Conservation (phyloP, 2,797 vertebrate genomes). For the Hippocampus kuda region DNA sequence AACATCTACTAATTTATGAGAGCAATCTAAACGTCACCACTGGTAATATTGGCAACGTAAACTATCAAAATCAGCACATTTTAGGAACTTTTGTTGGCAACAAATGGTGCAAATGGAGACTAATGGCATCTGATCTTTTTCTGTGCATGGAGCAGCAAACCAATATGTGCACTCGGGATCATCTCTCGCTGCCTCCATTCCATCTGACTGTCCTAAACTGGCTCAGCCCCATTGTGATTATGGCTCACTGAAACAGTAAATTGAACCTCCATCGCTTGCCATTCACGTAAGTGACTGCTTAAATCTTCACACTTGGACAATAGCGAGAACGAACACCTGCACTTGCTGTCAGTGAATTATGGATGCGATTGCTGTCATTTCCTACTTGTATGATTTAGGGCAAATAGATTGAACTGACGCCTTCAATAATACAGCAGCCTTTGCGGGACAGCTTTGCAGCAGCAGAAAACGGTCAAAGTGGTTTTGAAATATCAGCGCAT, state of each 20-base stretch:
- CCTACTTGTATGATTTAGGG: slow-evolving; percentile 40
- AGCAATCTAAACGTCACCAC: not conserved
- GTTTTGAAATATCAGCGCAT: slow-evolving; percentile 23
- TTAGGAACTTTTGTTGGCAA: not conserved
- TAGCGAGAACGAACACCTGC: slow-evolving; percentile 29
- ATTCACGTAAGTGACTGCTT: slow-evolving; percentile 41
- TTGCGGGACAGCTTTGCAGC: slow-evolving; percentile 20
- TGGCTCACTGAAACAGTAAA: slow-evolving; percentile 54
- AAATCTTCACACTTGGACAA: slow-evolving; percentile 51
- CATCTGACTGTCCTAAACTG: slow-evolving; percentile 25
- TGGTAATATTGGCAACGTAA: not conserved
- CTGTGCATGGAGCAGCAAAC: slow-evolving; percentile 15
- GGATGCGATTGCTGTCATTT: slow-evolving; percentile 47
- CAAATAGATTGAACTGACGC: slow-evolving; percentile 25
- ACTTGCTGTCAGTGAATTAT: slow-evolving; percentile 36
- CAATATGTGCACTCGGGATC: slow-evolving; percentile 42
- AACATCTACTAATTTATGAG: not conserved
- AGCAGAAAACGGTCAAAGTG: slow-evolving; percentile 19
- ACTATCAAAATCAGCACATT: not conserved
- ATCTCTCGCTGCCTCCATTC: slow-evolving; percentile 24
- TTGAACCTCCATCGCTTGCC: slow-evolving; percentile 38
- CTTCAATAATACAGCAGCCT: slow-evolving; percentile 30
- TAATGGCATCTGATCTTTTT: slow-evolving; percentile 43
- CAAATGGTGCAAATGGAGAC: slow-evolving; percentile 24
- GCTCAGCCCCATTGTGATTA: slow-evolving; percentile 32